A percentile compares a stretch with the other conserved stretches of the same genome.
Conservation (phyloP, 2,797 vertebrate species). For the Percopsis omiscomaycus region DNA sequence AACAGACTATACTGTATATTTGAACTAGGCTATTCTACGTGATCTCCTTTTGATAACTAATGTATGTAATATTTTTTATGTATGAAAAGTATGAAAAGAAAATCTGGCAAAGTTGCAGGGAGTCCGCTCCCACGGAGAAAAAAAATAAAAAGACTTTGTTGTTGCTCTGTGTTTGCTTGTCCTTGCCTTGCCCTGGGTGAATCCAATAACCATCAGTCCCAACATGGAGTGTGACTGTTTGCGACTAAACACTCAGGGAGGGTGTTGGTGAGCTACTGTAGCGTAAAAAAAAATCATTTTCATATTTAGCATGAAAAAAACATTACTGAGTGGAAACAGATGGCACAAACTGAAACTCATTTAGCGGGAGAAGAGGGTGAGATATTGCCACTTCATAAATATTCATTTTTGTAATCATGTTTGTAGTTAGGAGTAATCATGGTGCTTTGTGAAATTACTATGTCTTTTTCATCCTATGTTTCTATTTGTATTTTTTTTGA, state of each 20-base stretch:
- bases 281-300: slow-evolving; percentile 40
- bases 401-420: slow-evolving; percentile 29
- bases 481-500: neutral
- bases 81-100: neutral
- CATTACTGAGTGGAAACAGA: slow-evolving; percentile 37
- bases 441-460: slow-evolving; percentile 11
- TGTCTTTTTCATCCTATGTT: neutral
- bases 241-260: slow-evolving; percentile 5
- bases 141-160: slow-evolving; percentile 22
- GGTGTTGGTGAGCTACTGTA: slow-evolving; percentile 32
- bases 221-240: slow-evolving; percentile 36
- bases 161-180: slow-evolving; percentile 35
- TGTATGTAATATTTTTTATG: too few species aligned
- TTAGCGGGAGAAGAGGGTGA: slow-evolving; percentile 19
- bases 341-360: slow-evolving; percentile 33
- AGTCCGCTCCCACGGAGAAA: slow-evolving; percentile 24
- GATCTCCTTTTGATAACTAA: too few species aligned
- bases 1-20: too few species aligned
- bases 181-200: slow-evolving; percentile 48
- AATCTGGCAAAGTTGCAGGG: slow-evolving; percentile 28
- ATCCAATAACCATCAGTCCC: slow-evolving; percentile 38
- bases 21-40: too few species aligned
- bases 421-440: slow-evolving; percentile 18
- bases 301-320: slow-evolving; percentile 32
- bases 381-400: slow-evolving; percentile 18